A percentile compares a stretch with the other conserved stretches of the same genome.
Evolutionary conservation across 64 coral and sea anemone species (phyloP).

Genomic region (Dendronephthya gigantea): DNA sequence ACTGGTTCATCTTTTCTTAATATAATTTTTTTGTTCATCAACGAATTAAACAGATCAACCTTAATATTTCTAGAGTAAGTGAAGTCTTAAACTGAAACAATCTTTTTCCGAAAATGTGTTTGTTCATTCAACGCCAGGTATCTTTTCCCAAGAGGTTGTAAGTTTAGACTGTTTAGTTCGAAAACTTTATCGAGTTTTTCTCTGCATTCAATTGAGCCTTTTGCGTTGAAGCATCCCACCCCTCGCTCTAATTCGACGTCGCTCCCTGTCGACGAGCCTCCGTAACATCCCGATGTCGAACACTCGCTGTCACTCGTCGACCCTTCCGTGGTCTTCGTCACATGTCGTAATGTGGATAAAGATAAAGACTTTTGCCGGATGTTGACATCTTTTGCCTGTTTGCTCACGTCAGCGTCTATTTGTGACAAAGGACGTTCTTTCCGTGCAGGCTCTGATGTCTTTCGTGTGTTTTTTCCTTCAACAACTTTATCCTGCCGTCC

Average conservation of each 20-base stretch:
- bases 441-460: neutral
- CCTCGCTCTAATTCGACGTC: neutral
- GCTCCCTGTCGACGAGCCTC: slow-evolving; percentile 6
- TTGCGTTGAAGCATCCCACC: neutral
- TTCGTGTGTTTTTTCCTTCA: neutral
- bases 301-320: slow-evolving; percentile 16
- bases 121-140: neutral
- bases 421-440: neutral
- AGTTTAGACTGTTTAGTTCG: neutral
- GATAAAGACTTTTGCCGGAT: neutral
- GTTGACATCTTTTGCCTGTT: neutral
- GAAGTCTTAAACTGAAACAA: neutral
- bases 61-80: no score
- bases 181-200: neutral
- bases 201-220: neutral
- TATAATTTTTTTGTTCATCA: neutral
- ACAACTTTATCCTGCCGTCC: neutral
- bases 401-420: neutral
- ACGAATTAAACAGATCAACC: neutral
- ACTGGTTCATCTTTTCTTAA: no score
- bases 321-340: neutral
- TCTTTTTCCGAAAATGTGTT: neutral
- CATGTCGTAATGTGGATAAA: neutral
- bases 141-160: neutral
- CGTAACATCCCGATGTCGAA: slow-evolving; percentile 13